Base-by-base conservation (phyloP, 2,797 vertebrate species). In the Melanotaenia parkinsoni region DNA sequence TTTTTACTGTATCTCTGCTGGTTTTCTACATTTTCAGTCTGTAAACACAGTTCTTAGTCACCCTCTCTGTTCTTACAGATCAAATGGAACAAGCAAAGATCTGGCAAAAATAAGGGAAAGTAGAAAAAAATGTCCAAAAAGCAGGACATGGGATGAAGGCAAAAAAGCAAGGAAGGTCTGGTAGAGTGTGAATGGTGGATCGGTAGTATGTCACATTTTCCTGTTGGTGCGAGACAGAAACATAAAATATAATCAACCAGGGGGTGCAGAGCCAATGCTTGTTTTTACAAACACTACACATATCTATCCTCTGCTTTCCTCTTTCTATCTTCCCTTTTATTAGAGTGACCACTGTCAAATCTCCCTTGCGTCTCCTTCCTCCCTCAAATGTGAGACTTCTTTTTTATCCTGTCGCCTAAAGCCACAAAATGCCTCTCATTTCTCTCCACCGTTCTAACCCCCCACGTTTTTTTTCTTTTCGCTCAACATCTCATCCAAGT, bases 401-500 rank as follows among this genome's bases (percentile, higher is more conserved):
- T 72, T 79, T 80, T 61, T 58, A 57, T 74, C 32, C 33, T 58
- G 62, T 79, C 72, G 70, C 85, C 80, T 33, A 38, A 68, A 86
- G 83, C 66, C 53, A 64, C 51, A 70, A 74, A 67, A 86, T 74
- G 60, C 77, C 79, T 73, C 30, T 86, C 47, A 75, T 72, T 77
- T 67, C 75, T 64, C 80, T 1, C 13, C 50, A 13, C 24, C n/a
- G 22, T 51, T 24, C 22, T 14, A 16, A 12, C n/a, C 56, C 30
- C 37, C 28, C 47, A 13, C 22, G 58, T 59, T 65, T 75, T 57
- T 13, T 22, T 67, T 47, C 38, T 76, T 68, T 83, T 70, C 63
- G 72, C 58, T 71, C 72, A 75, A 73, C 64, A 70, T 84, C 73
- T 81, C 77, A 82, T 86, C 77, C 28, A 37, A 71, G 37, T 77